These are phyloP conservation scores for Pyrrhosoma nymphula DNA, from an alignment of 2,888 invertebrate species.

Conservation along the genomic window DNA sequence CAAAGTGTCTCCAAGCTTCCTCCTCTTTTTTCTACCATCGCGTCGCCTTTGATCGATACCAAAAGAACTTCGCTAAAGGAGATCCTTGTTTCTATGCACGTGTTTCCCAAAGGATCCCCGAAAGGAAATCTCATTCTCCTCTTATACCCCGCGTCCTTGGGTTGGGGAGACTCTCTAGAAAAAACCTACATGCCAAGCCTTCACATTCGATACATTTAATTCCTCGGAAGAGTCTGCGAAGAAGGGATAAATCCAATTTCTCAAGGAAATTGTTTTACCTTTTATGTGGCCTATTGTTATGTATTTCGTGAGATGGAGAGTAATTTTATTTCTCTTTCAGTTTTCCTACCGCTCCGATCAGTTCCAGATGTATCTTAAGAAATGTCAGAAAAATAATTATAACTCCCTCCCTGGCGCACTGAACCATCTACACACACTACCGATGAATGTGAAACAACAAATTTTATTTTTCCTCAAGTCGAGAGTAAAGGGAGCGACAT, in stretches of 20 bases:
- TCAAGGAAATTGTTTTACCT: conserved; percentile 15
- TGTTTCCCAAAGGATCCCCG: neutral
- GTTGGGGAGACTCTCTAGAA: neutral
- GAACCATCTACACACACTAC: no score
- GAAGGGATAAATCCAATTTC: neutral
- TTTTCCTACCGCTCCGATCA: neutral
- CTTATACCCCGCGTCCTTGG: neutral
- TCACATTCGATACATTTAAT: neutral
- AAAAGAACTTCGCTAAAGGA: neutral
- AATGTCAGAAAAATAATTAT: no score
- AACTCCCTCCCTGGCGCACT: no score
- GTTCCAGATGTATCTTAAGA: no score
- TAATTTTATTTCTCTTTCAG: neutral
- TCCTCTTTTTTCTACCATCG: neutral
- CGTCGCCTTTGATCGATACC: neutral
- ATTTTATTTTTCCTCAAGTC: no score
- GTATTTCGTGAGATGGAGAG: neutral
- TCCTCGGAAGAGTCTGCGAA: no score
- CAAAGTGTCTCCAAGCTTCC: neutral
- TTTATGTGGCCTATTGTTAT: neutral
- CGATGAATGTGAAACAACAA: no score
- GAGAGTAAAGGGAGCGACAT: no score
- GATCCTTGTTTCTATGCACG: conserved; percentile 20
- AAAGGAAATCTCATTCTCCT: conserved; percentile 27
- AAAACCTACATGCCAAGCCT: neutral